phyloP scores from a whole-genome alignment of 2,113 vertebrate genomes.

The Bubo bubo region DNA sequence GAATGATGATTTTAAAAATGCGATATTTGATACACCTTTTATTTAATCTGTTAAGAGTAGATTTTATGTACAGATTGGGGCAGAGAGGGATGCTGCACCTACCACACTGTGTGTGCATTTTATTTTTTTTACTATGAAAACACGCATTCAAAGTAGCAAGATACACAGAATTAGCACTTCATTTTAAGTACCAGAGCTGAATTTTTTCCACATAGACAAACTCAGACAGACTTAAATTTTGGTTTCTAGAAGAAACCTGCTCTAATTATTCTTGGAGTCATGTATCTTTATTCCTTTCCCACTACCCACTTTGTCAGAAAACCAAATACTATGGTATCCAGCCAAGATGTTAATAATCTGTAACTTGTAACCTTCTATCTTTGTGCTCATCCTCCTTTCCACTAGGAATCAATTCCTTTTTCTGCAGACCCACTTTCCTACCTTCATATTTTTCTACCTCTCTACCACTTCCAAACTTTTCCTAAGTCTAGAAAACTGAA shows the following conservation, averaged over 20 bases:
- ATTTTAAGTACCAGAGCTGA: constrained; percentile 1
- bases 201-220: constrained; percentile 17
- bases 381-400: background rate
- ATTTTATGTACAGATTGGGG: background rate
- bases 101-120: background rate
- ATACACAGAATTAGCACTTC: constrained; percentile 20
- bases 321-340: background rate
- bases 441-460: background rate
- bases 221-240: constrained; percentile 7
- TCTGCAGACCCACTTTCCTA: background rate
- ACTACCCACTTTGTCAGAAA: background rate
- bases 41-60: background rate
- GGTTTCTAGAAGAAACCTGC: background rate
- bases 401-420: background rate
- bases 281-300: constrained; percentile 4
- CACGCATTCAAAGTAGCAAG: background rate
- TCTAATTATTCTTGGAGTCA: background rate
- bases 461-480: background rate
- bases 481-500: background rate
- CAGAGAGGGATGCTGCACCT: background rate
- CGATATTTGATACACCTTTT: background rate
- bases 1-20: background rate
- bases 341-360: background rate
- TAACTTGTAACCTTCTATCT: background rate
- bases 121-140: background rate